Evolutionary conservation across 2,113 vertebrate genomes (phyloP).

Genomic region (Psilopsiagon aymara): DNA sequence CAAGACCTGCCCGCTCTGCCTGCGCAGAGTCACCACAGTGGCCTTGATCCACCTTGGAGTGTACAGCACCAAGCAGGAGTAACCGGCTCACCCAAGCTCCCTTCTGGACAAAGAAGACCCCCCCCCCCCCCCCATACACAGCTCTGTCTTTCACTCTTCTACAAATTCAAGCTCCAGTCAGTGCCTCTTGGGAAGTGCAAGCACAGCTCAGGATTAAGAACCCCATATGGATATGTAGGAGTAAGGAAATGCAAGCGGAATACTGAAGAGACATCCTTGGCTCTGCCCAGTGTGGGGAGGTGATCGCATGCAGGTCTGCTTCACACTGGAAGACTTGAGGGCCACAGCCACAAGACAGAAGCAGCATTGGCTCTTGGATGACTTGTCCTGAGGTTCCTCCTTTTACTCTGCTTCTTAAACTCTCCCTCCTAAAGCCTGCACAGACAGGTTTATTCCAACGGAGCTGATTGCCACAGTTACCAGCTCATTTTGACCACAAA

Average conservation of each 20-base stretch:
- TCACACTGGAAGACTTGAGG: neutral
- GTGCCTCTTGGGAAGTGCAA: rapidly evolving
- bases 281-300: neutral
- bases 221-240: neutral
- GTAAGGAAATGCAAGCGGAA: neutral
- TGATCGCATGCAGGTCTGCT: neutral
- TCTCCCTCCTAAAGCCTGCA: neutral
- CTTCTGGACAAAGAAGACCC: neutral
- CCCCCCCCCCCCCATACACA: rapidly evolving
- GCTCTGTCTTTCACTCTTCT: neutral
- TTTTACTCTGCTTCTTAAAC: neutral
- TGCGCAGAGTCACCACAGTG: slow-evolving; percentile 73
- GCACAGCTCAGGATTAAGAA: too few species aligned
- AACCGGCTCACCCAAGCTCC: neutral
- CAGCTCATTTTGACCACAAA: neutral
- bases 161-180: neutral
- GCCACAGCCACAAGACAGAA: neutral
- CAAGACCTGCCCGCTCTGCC: slow-evolving; percentile 87
- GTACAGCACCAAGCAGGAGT: rapidly evolving
- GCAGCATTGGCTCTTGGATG: neutral
- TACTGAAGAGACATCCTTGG: neutral
- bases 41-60: rapidly evolving
- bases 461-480: neutral
- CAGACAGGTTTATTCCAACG: neutral
- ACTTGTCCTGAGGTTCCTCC: neutral